Conservation (phyloP, 2,888 invertebrate genomes). For the Acanthosepion pharaonis region DNA sequence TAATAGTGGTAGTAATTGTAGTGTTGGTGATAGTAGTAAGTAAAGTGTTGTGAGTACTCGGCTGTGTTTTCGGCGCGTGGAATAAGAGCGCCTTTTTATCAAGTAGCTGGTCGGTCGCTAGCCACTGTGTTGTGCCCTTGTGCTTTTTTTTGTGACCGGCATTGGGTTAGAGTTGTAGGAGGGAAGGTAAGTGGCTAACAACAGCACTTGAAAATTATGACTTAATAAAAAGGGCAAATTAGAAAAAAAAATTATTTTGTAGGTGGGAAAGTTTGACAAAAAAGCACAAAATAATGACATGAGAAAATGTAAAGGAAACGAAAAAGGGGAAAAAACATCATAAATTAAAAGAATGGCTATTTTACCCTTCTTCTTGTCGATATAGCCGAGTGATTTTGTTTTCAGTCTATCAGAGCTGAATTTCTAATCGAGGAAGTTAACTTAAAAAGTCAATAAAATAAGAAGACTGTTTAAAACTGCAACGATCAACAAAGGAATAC, state of each 20-base stretch:
- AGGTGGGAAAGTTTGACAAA: no score
- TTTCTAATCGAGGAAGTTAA: no score
- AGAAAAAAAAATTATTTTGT: neutral
- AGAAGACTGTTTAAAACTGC: no score
- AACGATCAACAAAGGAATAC: no score
- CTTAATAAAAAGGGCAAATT: neutral
- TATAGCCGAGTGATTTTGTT: no score
- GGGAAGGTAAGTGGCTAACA: neutral
- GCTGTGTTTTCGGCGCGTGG: neutral
- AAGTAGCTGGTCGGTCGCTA: neutral
- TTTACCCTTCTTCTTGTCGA: no score
- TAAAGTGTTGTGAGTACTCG: neutral
- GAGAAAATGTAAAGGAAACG: no score
- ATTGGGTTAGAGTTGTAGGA: neutral
- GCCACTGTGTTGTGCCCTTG: neutral
- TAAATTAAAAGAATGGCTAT: no score
- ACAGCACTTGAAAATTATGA: neutral
- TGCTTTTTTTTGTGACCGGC: neutral
- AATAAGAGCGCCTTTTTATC: slow-evolving; percentile 24
- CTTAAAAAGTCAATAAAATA: no score
- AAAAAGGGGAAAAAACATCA: no score
- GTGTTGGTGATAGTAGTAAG: neutral
- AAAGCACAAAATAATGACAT: no score
- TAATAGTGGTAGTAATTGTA: neutral
- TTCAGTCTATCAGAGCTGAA: no score